Evolutionary conservation across 2,113 vertebrate genomes (phyloP).

Genomic region (Theristicus caerulescens): DNA sequence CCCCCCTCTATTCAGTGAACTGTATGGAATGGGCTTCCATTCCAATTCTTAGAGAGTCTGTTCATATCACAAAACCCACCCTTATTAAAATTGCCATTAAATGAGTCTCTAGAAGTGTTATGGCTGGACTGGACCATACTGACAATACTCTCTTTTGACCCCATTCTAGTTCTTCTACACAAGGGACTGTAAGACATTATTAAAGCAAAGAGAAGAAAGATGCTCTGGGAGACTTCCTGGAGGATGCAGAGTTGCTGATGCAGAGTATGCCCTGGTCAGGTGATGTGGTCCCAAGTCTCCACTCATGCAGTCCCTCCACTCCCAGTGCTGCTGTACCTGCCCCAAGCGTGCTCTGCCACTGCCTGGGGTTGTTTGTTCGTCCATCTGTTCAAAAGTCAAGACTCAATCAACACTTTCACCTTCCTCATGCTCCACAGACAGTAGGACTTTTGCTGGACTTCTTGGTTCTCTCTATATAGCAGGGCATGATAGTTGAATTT

Average conservation of each 20-base stretch:
- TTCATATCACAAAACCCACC: background rate
- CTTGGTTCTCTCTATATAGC: background rate
- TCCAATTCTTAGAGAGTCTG: background rate
- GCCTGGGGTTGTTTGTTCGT: background rate
- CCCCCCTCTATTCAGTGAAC: background rate
- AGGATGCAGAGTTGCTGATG: background rate
- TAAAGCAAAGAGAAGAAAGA: background rate
- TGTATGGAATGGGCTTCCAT: background rate
- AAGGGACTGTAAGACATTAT: background rate
- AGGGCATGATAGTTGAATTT: background rate
- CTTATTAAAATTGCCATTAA: background rate
- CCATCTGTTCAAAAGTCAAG: background rate
- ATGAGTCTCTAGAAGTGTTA: background rate
- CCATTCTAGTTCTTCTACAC: background rate
- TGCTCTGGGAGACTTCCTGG: background rate
- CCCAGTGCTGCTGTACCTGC: background rate
- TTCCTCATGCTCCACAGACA: background rate
- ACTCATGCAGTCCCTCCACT: background rate
- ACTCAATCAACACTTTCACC: background rate
- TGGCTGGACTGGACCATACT: background rate
- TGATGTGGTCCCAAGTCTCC: background rate
- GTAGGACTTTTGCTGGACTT: background rate
- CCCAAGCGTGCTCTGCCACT: background rate
- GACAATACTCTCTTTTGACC: background rate
- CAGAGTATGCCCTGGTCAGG: background rate